Conservation (phyloP, 2,113 vertebrate genomes). For the Uropsilus gracilis region DNA sequence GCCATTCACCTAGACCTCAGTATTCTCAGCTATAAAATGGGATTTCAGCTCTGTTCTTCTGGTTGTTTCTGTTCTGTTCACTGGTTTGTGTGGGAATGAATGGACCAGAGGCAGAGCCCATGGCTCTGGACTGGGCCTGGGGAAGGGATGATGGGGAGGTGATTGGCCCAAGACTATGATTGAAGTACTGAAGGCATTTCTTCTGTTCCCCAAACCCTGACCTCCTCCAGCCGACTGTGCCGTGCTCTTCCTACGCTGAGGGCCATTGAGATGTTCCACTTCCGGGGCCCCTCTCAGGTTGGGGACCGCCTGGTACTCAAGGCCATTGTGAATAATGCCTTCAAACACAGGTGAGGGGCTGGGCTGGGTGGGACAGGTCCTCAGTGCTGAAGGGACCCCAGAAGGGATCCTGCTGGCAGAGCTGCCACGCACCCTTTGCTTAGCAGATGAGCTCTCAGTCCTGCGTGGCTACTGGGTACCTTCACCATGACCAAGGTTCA, state of each 20-base stretch:
- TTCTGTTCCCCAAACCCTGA: not conserved
- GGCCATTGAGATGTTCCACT: constrained; percentile 98
- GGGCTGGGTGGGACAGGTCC: not conserved
- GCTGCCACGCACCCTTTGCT: not conserved
- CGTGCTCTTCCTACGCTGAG: constrained; percentile 93
- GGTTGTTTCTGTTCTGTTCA: not conserved
- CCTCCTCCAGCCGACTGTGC: constrained; percentile 91
- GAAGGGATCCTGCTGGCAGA: not conserved
- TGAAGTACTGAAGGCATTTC: not conserved
- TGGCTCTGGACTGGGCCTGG: not conserved
- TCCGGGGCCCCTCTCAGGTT: constrained; percentile 94
- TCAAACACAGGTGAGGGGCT: constrained; percentile 92
- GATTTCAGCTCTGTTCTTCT: not conserved
- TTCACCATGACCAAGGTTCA: not conserved
- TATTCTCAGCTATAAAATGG: not conserved
- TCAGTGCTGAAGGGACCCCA: not conserved
- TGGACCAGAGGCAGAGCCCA: not conserved
- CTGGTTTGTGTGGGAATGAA: not conserved
- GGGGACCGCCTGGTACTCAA: constrained; percentile 96
- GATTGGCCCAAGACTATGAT: not conserved
- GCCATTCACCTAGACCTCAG: not conserved
- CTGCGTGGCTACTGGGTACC: not conserved
- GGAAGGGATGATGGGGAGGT: not conserved
- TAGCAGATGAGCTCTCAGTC: not conserved
- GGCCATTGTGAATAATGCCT: constrained; percentile 97